Base-by-base conservation (phyloP, 2,113 vertebrate species). In the Phodopus roborovskii region DNA sequence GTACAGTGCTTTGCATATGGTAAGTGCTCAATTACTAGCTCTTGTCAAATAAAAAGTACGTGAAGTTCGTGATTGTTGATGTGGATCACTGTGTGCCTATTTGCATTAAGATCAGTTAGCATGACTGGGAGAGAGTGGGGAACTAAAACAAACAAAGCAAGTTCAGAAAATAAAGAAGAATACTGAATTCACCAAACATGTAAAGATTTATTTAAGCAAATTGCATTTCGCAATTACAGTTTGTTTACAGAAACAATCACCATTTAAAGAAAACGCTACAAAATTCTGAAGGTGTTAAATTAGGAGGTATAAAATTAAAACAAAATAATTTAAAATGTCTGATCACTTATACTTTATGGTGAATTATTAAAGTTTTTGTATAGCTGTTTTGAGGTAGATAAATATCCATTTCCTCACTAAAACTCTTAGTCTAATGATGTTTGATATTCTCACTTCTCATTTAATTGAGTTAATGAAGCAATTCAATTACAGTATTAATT, bases 161-260 rank as follows among this genome's bases (percentile, higher is more conserved):
- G 84, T 91, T 96, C 16, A 66, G 39, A 94, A 96, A 94, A 92
- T 70, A 84, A 94, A 95, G 8, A 16, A 88, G 64, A 92, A 83
- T 1, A 56, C 4, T 15, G 30, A 83, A 74, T 78, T 94, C 68
- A 93, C 3, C 74, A 39, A 94, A 74, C 30, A 82, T 90, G 36
- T 53, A 77, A 58, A 20, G 75, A 60, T 87, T 60, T 82, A n/a
- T 94, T 92, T 77, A n/a, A 81, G 70, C 56, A 94, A 85, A 87
- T 75, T 28, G 74, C 78, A 93, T 89, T 86, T 94, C 19, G 28
- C 3, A 89, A 84, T n/a, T 78, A n/a, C 5, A 82, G 81, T 48
- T 33, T 17, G 48, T 78, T 42, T 19, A 33, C 8, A 9, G 79
- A 78, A 39, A 53, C 26, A 91, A 79, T 50, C 77, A 75, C 26